Conservation (phyloP, 2,113 vertebrate species). For the Halichoerus grypus region DNA sequence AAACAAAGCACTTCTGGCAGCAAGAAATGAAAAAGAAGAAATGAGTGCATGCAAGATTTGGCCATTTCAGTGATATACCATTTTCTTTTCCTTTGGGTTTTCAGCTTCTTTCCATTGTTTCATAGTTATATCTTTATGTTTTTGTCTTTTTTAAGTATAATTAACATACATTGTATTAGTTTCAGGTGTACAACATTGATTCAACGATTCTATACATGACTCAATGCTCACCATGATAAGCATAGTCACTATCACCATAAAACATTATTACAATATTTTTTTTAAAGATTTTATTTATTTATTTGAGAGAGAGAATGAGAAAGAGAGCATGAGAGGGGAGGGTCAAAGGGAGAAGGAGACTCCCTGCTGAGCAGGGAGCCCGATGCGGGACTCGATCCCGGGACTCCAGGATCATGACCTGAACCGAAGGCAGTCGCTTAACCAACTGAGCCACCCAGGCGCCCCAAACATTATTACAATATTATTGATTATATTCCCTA, state of each 20-base stretch:
- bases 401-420: too few species aligned
- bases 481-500: not conserved
- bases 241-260: not conserved
- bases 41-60: conserved; percentile 53
- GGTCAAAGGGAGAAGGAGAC: too few species aligned
- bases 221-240: not conserved
- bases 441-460: too few species aligned
- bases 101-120: not conserved
- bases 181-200: not conserved
- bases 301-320: too few species aligned
- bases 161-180: not conserved
- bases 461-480: not conserved
- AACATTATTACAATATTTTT: not conserved
- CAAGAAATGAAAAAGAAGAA: conserved; percentile 74
- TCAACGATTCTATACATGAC: not conserved
- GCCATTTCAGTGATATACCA: conserved; percentile 71
- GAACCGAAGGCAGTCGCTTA: too few species aligned
- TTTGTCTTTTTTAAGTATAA: not conserved
- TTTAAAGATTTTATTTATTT: too few species aligned
- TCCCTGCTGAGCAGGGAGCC: too few species aligned
- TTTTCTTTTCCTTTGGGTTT: conserved; percentile 29
- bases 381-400: too few species aligned
- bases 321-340: too few species aligned
- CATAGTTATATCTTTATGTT: not conserved
- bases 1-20: conserved; percentile 70